Conservation (phyloP, 1,140 invertebrate species). For the Arion vulgaris region DNA sequence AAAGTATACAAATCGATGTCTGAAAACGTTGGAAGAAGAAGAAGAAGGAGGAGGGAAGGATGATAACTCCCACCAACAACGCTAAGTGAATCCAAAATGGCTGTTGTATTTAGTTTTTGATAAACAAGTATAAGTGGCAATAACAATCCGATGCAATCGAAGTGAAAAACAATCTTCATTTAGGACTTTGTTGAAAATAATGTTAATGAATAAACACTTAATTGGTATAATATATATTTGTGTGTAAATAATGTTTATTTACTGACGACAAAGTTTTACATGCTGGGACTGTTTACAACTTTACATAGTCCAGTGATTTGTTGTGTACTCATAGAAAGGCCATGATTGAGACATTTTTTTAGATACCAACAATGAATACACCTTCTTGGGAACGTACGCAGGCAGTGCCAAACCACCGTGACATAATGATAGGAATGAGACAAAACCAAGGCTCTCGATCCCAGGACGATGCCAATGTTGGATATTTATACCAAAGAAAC, state of each 20-base stretch:
- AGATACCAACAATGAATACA: slow-evolving; percentile 65
- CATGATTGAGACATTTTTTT: slow-evolving; percentile 59
- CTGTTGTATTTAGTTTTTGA: neutral
- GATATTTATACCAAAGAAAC: slow-evolving; percentile 88
- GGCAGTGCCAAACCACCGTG: slow-evolving; percentile 60
- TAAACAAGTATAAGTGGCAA: neutral
- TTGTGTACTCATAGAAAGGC: too few relatives aligned
- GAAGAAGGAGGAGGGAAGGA: neutral
- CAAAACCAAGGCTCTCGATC: slow-evolving; percentile 61
- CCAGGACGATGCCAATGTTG: slow-evolving; percentile 89
- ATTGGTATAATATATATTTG: neutral
- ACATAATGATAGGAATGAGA: slow-evolving; percentile 58
- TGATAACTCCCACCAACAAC: slow-evolving; percentile 28
- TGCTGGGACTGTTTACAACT: slow-evolving; percentile 8
- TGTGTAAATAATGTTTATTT: neutral
- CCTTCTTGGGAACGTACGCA: slow-evolving; percentile 65
- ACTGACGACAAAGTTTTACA: slow-evolving; percentile 4
- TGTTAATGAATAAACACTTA: neutral
- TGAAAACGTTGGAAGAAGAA: too few relatives aligned
- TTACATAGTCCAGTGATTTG: too few relatives aligned
- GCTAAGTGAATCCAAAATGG: slow-evolving; percentile 21
- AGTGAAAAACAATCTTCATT: neutral
- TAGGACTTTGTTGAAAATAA: neutral
- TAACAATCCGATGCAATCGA: slow-evolving; percentile 31
- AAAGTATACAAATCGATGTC: too few relatives aligned